Conservation (phyloP, 2,888 invertebrate species). For the Branchipolynoe longqiensis region DNA sequence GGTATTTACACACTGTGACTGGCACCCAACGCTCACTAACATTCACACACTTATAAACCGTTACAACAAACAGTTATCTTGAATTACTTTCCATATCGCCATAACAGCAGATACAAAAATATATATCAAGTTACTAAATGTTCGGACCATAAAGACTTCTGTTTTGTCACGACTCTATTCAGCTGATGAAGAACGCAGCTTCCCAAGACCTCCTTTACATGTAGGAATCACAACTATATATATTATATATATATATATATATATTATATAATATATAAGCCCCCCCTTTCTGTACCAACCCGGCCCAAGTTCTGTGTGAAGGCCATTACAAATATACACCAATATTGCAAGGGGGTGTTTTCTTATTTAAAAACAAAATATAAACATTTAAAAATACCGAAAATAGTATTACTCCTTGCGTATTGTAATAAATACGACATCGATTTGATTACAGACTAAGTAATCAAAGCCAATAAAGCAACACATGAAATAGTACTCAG, state of each 20-base stretch:
- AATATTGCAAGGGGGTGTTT: not conserved
- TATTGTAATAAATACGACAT: too few species aligned
- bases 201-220: not conserved
- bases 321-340: not conserved
- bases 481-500: not conserved
- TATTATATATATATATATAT: not conserved
- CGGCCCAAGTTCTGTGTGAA: not conserved
- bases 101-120: slow-evolving; percentile 15
- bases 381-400: too few species aligned
- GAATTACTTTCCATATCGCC: not conserved
- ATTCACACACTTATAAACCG: slow-evolving; percentile 31
- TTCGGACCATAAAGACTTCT: not conserved
- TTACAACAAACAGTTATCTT: slow-evolving; percentile 30
- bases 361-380: not conserved
- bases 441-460: too few species aligned
- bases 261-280: not conserved
- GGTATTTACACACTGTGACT: not conserved
- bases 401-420: too few species aligned
- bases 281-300: not conserved
- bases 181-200: not conserved
- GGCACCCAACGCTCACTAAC: slow-evolving; percentile 25
- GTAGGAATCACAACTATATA: too few species aligned
- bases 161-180: not conserved
- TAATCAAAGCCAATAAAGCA: not conserved
- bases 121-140: not conserved